These are phyloP conservation scores for Drosophila nr. medialis DNA, from an alignment of 2,888 invertebrate genomes.

Conservation along the genomic window DNA sequence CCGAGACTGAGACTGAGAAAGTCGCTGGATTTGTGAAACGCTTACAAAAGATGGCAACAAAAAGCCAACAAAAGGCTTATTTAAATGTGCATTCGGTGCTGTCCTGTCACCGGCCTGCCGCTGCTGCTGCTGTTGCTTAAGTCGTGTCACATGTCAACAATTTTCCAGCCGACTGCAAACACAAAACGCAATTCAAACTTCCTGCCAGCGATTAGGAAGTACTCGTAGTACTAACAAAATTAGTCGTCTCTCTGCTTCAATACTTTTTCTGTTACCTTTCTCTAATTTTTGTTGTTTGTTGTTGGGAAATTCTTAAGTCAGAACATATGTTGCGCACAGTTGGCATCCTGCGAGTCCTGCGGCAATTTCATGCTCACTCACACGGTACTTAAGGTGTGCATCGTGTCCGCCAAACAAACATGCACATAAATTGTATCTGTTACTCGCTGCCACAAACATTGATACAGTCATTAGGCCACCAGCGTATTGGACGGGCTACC, in stretches of 20 bases:
- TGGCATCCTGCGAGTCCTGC: slow-evolving; percentile 48
- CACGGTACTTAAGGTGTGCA: slow-evolving; percentile 55
- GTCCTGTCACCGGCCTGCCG: slow-evolving; percentile 18
- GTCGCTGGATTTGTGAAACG: slow-evolving; percentile 68
- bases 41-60: slow-evolving; percentile 40
- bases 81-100: slow-evolving; percentile 60
- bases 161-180: slow-evolving; percentile 38
- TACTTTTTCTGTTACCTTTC: slow-evolving; percentile 13
- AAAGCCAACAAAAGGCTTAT: slow-evolving; percentile 74
- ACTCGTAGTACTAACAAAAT: slow-evolving; percentile 40
- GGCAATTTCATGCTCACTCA: slow-evolving; percentile 73
- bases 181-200: slow-evolving; percentile 44
- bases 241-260: slow-evolving; percentile 32
- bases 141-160: slow-evolving; percentile 78
- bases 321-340: slow-evolving; percentile 63
- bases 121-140: slow-evolving; percentile 39
- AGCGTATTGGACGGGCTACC: slow-evolving; percentile 45
- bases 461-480: slow-evolving; percentile 77
- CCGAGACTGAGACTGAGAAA: slow-evolving; percentile 45
- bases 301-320: slow-evolving; percentile 48
- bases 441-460: slow-evolving; percentile 36
- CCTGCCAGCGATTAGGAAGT: slow-evolving; percentile 55
- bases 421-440: slow-evolving; percentile 47
- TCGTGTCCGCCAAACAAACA: slow-evolving; percentile 52
- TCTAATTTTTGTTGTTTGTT: not conserved